Evolutionary conservation across 64 coral and sea anemone species (phyloP), one percentile per base, ranked within the genome.

Genomic region (Pocillopora verrucosa): DNA sequence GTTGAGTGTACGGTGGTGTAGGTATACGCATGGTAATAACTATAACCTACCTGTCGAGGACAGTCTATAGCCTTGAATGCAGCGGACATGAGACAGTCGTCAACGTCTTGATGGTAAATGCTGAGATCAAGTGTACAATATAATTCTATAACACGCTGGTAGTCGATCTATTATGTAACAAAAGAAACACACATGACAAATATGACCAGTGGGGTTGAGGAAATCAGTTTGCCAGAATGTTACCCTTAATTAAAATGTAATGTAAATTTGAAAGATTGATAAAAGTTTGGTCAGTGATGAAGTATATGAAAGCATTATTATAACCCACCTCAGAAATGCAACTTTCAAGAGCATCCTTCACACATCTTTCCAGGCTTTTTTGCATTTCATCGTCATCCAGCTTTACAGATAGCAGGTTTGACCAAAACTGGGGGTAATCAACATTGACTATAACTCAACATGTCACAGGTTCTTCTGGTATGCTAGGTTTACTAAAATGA

Each of bases 51-150:
- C 76, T 90, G 30, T 2, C 24, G 37, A 11, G 62, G 57, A 41
- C 9, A 59, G 30, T 79, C 80, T 36, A 90, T n/a, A 6, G 89
- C 89, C 68, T 83, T 79, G 75, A 83, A 90, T 15, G 89, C 67
- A 12, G 89, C 79, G 7, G 58, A 13, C 61, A 74, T 58, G 58
- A 90, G 83, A 73, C 26, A 82, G 10, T 59, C 60, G 19, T 63
- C 68, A 37, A 90, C 17, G 57, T 90, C 68, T 65, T 51, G 13
- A 61, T 90, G 63, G 37, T 62, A 90, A 0, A 25, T 58, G 58
- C 34, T 14, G 0, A 90, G 56, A 19, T 90, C 78, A 34, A 90
- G 24, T n/a, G n/a, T 75, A 15, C 78, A 83, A 64, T 58, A 90
- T 67, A 90, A 76, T 19, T 90, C 79, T 9, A 90, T 83, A 0